Conservation (phyloP, 2,113 vertebrate species). For the Anoura caudifer region DNA sequence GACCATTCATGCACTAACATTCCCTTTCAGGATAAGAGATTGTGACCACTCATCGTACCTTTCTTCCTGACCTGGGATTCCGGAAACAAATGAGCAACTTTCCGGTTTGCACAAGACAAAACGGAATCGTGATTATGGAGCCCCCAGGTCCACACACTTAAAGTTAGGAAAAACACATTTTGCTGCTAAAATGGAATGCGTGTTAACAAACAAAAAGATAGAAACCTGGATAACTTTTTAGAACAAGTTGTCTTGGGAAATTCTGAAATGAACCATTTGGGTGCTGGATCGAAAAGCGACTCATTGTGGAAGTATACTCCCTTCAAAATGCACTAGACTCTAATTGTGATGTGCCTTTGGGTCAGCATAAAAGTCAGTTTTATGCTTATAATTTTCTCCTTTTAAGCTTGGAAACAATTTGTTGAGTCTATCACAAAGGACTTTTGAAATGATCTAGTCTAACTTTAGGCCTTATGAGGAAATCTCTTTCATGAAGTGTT, state of each 20-base stretch:
- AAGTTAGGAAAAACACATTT: neutral
- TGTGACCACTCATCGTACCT: neutral
- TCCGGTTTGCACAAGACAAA: neutral
- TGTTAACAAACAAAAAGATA: neutral
- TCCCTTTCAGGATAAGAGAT: neutral
- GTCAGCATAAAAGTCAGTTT: neutral
- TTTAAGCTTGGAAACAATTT: neutral
- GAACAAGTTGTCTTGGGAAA: neutral
- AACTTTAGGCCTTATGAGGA: neutral
- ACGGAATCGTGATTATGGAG: neutral
- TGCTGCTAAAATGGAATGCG: neutral
- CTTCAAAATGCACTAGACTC: neutral
- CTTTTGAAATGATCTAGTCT: neutral
- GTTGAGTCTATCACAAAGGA: neutral
- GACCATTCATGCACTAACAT: neutral
- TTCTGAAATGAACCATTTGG: neutral
- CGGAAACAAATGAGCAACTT: neutral
- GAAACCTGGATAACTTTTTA: neutral
- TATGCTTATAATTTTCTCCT: neutral
- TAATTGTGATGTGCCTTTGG: neutral
- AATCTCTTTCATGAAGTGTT: neutral
- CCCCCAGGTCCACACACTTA: neutral
- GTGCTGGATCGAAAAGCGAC: neutral
- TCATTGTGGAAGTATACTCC: neutral
- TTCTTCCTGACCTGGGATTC: neutral